Evolutionary conservation across 2,113 vertebrate species (phyloP).

Genomic region (Thinocorus orbignyianus): DNA sequence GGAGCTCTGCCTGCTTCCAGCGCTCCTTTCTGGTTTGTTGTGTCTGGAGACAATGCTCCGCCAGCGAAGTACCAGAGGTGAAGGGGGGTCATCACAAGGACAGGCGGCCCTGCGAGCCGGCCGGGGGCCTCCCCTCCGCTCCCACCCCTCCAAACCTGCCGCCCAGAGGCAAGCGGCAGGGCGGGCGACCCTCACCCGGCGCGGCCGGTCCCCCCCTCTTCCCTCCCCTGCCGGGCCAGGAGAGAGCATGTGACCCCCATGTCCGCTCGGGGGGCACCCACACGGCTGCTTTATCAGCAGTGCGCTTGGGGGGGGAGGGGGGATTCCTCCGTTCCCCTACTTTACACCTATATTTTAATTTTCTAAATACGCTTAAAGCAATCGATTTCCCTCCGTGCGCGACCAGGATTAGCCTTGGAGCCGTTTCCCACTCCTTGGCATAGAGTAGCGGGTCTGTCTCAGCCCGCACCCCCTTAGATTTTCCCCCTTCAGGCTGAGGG

Average conservation of each 20-base stretch:
- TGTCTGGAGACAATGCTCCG: conserved; percentile 53
- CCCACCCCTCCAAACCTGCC: not conserved
- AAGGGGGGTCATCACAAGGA: conserved; percentile 16
- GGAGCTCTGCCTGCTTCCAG: conserved; percentile 38
- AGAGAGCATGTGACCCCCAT: conserved; percentile 10
- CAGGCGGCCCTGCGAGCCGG: not conserved
- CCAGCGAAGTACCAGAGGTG: conserved; percentile 12
- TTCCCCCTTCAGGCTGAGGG: not conserved
- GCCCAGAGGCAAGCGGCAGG: not conserved
- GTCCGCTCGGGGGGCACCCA: not conserved
- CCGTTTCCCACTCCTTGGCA: not conserved
- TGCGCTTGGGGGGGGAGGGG: not conserved
- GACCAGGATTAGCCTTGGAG: not conserved
- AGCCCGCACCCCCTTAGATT: not conserved
- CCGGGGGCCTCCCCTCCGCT: not conserved
- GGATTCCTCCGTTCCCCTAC: not conserved
- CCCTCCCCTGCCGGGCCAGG: not conserved
- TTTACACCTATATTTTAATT: not conserved
- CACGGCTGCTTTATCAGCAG: not conserved
- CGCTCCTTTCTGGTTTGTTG: conserved; percentile 36
- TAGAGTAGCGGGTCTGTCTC: not conserved
- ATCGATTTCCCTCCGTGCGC: not conserved
- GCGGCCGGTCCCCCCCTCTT: not conserved
- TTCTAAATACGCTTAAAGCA: not conserved
- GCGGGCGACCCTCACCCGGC: not conserved